Base-by-base conservation (phyloP, 2,888 invertebrate species). In the Phortica okadai region DNA sequence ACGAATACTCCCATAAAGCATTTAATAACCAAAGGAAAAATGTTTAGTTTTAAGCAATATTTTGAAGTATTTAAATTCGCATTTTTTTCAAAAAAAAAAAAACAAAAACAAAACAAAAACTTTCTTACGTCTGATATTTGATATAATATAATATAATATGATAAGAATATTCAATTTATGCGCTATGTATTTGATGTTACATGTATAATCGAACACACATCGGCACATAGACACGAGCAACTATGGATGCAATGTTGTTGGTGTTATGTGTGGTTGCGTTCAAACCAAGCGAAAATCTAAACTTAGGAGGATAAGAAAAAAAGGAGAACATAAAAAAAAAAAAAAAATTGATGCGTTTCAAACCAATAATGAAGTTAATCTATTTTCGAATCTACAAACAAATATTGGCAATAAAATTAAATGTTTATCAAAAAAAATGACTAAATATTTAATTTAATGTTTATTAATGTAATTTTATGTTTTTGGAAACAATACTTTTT, bases 381-480 rank as follows among this genome's bases (percentile, higher is more conserved):
- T 80, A 78, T 81, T 76, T 87, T 86, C 83, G 81, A 83, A 84
- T 85, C 83, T 81, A 84, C 76, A 77, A 80, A 74, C 78, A 70
- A 79, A 79, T 81, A 85, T 84, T 85, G 85, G 88, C 84, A 85
- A 88, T 85, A 86, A 86, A 87, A 87, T 84, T 78, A 70, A 77
- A 81, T 69, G 72, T 54, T 14, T 14, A 50, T 74, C 62, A 44
- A 74, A 59, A 41, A 72, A 33, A 74, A 78, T 73, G 76, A 69
- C 74, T 69, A 80, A 78, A 77, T 67, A 79, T 85, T 82, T 82
- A 83, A 86, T 87, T 86, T 85, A 85, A 86, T 82, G 85, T 56
- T 84, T 82, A 87, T 86, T 88, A 73, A 86, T 87, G 87, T 5
- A 6, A 33, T 25, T 44, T 67, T n/a, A 42, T 50, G 59, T 16